Evolutionary conservation across 64 coral and sea anemone genomes (phyloP), one percentile per base, ranked within the genome.

Genomic region (Trachythela sp.): DNA sequence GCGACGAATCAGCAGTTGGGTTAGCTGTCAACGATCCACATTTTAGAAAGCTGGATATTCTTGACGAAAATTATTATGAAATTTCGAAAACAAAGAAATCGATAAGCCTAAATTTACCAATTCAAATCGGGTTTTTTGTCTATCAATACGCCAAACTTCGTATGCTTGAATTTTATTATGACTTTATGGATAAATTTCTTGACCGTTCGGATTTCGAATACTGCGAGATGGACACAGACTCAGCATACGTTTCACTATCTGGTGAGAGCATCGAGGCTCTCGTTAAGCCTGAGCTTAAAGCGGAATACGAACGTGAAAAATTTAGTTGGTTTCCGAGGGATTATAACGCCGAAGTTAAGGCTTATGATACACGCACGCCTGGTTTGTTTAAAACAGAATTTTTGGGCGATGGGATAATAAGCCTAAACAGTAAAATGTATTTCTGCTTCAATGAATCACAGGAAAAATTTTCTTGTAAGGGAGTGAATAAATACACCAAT

Each of bases 321-420:
- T 35, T 70, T 29, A 1, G 40, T 39, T 88, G 87, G 87, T 88
- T 88, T 72, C 87, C 60, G 8, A 26, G 60, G 0, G 58, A n/a
- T 34, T 50, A 88, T 75, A 84, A 70, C 64, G 64, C 64, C 24
- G 64, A 70, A n/a, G 64, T 70, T 7, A 70, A 32, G 20, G 64
- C 64, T 11, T 84, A 8, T 38, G 80, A 40, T 33, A 84, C 10
- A 43, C 33, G 80, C 18, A 88, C 87, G 18, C 87, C 87, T 0
- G 87, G 87, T 37, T 43, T 88, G 8, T 88, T 88, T 71, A 87
- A 87, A 37, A 87, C 85, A 29, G 85, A 87, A 48, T 87, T 48
- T 27, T 41, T 54, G 48, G 85, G 85, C 26, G 85, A 87, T 9
- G 85, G 85, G 13, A 87, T 87, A 15, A 87, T 87, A 26, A n/a